These are phyloP conservation scores for Xestobium rufovillosum DNA, from an alignment of 2,888 invertebrate species.

Conservation along the genomic window DNA sequence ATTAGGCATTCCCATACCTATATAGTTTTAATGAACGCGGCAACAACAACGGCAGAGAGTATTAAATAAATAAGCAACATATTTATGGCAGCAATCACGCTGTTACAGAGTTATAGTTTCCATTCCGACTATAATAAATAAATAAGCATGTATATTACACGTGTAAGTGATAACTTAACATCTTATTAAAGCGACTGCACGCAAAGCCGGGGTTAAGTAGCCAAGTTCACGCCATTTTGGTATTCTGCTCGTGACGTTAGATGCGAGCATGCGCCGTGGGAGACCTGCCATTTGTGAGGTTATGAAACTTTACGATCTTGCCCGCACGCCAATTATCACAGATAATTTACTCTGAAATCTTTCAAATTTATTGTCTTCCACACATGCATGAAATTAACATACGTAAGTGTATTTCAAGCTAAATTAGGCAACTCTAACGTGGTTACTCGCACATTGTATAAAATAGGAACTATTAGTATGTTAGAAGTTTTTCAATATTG, in stretches of 20 bases:
- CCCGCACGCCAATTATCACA: slow-evolving; percentile 18
- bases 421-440: too few species aligned
- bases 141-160: slow-evolving; percentile 41
- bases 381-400: too few species aligned
- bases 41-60: not conserved
- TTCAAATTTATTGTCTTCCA: too few species aligned
- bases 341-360: too few species aligned
- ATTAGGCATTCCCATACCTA: too few species aligned
- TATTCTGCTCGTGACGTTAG: slow-evolving; percentile 22
- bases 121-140: slow-evolving; percentile 36
- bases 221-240: slow-evolving; percentile 31
- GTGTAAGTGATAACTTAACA: slow-evolving; percentile 44
- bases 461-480: too few species aligned
- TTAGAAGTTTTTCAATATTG: too few species aligned
- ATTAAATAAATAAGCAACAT: slow-evolving; percentile 21
- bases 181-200: slow-evolving; percentile 41
- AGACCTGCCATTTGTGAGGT: slow-evolving; percentile 21
- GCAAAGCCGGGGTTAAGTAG: slow-evolving; percentile 39
- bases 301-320: slow-evolving; percentile 22
- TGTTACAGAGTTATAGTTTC: slow-evolving; percentile 28
- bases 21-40: too few species aligned
- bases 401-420: too few species aligned
- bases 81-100: slow-evolving; percentile 27
- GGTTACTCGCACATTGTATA: too few species aligned
- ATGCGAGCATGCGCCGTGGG: slow-evolving; percentile 21